phyloP scores from a whole-genome alignment of 2,888 invertebrate species.

The Acleris cristana region DNA sequence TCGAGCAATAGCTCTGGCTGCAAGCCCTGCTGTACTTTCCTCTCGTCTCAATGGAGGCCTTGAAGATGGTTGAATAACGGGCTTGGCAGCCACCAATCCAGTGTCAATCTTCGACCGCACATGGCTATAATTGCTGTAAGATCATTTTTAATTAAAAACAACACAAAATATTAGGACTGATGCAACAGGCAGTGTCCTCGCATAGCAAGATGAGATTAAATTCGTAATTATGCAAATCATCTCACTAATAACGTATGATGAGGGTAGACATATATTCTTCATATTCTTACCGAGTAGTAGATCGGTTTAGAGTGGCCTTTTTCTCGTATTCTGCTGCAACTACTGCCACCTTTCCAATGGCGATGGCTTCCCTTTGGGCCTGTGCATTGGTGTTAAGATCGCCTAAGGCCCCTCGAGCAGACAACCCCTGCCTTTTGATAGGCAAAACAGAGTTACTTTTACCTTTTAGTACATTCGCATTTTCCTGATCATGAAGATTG shows the following conservation, averaged over 20 bases:
- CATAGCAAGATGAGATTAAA: neutral
- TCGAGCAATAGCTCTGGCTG: constrained; percentile 62
- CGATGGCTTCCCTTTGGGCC: constrained; percentile 56
- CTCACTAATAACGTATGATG: constrained; percentile 17
- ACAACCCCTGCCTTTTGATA: constrained; percentile 61
- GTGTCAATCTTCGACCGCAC: constrained; percentile 78
- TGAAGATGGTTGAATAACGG: constrained; percentile 54
- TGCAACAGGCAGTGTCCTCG: neutral
- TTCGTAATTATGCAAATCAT: constrained; percentile 14
- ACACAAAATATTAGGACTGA: neutral
- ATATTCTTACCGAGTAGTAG: constrained; percentile 54
- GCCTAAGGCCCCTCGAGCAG: constrained; percentile 70
- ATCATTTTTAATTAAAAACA: neutral
- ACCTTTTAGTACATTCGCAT: constrained; percentile 61
- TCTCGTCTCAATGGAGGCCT: constrained; percentile 70
- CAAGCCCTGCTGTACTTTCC: constrained; percentile 72
- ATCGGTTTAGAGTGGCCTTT: constrained; percentile 58
- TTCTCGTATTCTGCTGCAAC: constrained; percentile 70
- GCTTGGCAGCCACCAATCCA: constrained; percentile 58
- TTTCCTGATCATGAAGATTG: constrained; percentile 73
- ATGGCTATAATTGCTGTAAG: constrained; percentile 73
- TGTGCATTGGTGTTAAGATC: constrained; percentile 73
- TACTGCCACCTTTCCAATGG: constrained; percentile 63
- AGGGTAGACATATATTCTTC: constrained; percentile 43
- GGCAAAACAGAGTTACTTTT: constrained; percentile 58